These are phyloP conservation scores for Tamias sibiricus DNA, from an alignment of 2,113 vertebrate genomes.

Conservation along the genomic window DNA sequence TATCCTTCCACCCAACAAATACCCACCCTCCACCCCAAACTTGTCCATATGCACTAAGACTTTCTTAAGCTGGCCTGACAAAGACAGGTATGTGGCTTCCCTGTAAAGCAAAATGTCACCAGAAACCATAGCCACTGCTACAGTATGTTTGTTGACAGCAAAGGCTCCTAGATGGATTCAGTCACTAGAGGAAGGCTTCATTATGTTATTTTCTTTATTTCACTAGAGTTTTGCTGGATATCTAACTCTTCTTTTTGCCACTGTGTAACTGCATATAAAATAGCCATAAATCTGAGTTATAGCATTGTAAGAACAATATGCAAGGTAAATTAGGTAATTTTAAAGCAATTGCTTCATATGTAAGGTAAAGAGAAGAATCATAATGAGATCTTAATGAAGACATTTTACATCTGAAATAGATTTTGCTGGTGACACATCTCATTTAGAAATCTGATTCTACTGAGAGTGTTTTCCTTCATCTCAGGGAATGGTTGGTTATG, in stretches of 20 bases:
- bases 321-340: conserved; percentile 57
- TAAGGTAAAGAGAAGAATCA: conserved; percentile 46
- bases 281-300: neutral
- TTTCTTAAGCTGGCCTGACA: neutral
- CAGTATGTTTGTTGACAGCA: neutral
- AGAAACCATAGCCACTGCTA: neutral
- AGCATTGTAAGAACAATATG: neutral
- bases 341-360: conserved; percentile 50
- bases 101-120: neutral
- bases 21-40: too few species aligned
- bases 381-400: conserved; percentile 31
- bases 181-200: neutral
- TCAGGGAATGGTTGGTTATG: neutral
- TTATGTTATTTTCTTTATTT: conserved; percentile 50
- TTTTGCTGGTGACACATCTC: neutral
- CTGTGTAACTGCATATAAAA: conserved; percentile 13
- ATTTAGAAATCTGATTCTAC: conserved; percentile 34
- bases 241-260: neutral
- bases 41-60: neutral
- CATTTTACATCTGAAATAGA: neutral
- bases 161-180: neutral
- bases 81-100: neutral
- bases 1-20: neutral
- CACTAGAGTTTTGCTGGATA: neutral
- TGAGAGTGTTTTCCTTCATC: neutral